Conservation (phyloP, 2,888 invertebrate species). For the Acanthosepion lycidas region DNA sequence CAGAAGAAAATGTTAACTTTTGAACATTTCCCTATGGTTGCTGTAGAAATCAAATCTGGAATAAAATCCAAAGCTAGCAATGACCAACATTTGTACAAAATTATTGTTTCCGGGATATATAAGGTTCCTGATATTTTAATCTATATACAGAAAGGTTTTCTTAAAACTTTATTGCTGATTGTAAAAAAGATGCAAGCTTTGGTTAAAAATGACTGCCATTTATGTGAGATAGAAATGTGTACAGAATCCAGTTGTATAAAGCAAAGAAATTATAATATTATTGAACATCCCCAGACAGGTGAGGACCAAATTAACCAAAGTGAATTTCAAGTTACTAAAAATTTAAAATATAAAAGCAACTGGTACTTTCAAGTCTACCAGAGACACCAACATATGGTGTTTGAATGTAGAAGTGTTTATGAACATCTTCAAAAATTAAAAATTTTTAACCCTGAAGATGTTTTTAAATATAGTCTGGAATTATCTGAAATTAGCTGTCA, state of each 20-base stretch:
- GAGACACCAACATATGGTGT: not conserved
- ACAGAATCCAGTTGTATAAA: not conserved
- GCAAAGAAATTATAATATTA: not conserved
- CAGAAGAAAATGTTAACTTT: not conserved
- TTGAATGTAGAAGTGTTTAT: not conserved
- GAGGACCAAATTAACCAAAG: not conserved
- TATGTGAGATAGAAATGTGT: not conserved
- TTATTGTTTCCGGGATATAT: not conserved
- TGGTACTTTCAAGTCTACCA: not conserved
- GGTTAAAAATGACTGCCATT: not conserved
- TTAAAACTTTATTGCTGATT: not conserved
- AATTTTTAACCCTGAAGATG: not conserved
- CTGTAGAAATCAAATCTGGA: not conserved
- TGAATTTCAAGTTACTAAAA: not conserved
- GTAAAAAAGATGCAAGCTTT: not conserved
- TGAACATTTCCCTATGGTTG: not conserved
- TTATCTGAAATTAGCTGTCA: not conserved
- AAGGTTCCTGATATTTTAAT: not conserved
- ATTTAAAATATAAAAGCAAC: not conserved
- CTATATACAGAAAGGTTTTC: not conserved
- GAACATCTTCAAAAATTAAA: not conserved
- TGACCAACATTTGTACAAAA: not conserved
- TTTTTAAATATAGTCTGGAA: not conserved
- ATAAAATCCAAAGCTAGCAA: not conserved
- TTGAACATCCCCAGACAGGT: not conserved